Conservation (phyloP, 1,140 invertebrate genomes). For the Lucilia cuprina region DNA sequence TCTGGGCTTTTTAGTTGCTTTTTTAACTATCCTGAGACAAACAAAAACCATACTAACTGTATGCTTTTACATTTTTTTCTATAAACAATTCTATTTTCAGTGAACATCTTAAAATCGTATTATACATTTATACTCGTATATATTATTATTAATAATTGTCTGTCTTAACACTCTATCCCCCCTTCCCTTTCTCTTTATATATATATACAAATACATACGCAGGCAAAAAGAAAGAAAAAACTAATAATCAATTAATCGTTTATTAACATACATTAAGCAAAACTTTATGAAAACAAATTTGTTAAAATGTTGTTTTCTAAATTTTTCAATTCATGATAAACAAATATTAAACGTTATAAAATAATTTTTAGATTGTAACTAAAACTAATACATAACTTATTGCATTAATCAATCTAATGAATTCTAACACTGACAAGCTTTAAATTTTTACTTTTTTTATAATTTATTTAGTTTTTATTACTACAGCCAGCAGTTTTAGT, state of each 20-base stretch:
- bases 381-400: neutral
- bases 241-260: too few species aligned
- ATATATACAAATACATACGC: slow-evolving; percentile 23
- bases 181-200: neutral
- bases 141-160: too few species aligned
- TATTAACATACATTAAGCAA: neutral
- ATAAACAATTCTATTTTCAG: slow-evolving; percentile 40
- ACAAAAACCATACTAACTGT: slow-evolving; percentile 37
- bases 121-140: neutral
- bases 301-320: neutral
- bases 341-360: neutral
- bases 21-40: neutral
- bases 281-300: neutral
- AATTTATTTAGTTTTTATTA: neutral
- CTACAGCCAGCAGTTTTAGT: neutral
- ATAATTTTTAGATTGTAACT: neutral
- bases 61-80: slow-evolving; percentile 39
- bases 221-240: neutral
- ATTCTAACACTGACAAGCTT: neutral
- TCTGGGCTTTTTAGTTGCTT: neutral
- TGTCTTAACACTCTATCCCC: too few species aligned
- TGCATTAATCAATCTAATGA: neutral
- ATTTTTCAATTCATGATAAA: neutral
- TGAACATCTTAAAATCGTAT: slow-evolving; percentile 38
- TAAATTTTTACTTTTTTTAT: neutral